A percentile compares a stretch with the other conserved stretches of the same genome.
Conservation (phyloP, 1,140 invertebrate species). For the Eriocheir sinensis region DNA sequence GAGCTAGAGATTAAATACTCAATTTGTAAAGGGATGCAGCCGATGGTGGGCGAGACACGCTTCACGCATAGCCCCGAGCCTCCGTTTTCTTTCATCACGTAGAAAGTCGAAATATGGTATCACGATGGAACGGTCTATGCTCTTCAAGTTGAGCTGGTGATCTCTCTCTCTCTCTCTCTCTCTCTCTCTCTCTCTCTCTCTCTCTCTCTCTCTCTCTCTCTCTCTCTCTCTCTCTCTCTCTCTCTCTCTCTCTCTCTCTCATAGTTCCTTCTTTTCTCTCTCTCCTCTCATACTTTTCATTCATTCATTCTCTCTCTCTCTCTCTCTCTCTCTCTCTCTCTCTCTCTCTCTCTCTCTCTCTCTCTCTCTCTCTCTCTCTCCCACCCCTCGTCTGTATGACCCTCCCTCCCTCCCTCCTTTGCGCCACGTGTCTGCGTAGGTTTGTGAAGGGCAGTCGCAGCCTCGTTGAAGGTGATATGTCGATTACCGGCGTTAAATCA, state of each 20-base stretch:
- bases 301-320: not conserved
- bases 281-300: not conserved
- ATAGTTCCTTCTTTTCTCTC: not conserved
- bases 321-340: not conserved
- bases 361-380: no score
- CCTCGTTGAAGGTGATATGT: constrained; percentile 56
- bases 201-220: not conserved
- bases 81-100: not conserved
- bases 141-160: constrained; percentile 6
- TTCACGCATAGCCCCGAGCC: not conserved
- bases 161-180: not conserved
- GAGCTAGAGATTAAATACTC: no score
- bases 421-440: constrained; percentile 35
- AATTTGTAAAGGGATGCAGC: no score
- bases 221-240: not conserved
- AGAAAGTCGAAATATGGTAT: not conserved
- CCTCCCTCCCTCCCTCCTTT: not conserved
- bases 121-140: not conserved
- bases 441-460: constrained; percentile 30
- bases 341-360: no score
- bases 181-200: not conserved
- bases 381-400: not conserved
- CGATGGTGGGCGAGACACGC: no score
- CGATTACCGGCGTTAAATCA: constrained; percentile 51
- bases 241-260: not conserved